phyloP scores from a whole-genome alignment of 2,113 vertebrate species.

The Pelvicachromis taeniatus region DNA sequence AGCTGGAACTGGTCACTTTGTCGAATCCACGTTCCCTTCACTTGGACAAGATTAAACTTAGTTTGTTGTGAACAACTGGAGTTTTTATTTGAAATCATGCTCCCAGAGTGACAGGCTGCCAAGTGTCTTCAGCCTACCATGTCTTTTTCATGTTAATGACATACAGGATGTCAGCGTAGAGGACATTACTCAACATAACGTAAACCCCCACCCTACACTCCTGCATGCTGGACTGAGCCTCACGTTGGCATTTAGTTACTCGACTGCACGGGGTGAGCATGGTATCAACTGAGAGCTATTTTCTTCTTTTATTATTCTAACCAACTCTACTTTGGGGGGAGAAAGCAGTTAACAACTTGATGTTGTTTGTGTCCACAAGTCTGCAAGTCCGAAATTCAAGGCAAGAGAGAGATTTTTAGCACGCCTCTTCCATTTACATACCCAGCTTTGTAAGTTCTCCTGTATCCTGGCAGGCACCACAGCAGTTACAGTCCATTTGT shows the following conservation, averaged over 20 bases:
- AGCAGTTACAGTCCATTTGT: not conserved
- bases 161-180: not conserved
- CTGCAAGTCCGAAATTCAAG: not conserved
- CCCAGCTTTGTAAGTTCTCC: not conserved
- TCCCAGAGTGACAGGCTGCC: not conserved
- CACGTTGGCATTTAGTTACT: not conserved
- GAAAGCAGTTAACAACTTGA: not conserved
- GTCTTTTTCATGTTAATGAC: not conserved
- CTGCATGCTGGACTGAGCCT: not conserved
- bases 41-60: constrained; percentile 30
- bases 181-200: not conserved
- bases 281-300: not conserved
- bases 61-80: not conserved
- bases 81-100: not conserved
- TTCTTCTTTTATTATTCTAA: not conserved
- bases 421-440: not conserved
- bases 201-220: not conserved
- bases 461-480: not conserved
- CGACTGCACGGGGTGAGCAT: not conserved
- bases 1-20: not conserved
- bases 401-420: not conserved
- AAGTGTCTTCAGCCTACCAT: not conserved
- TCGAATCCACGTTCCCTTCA: constrained; percentile 37
- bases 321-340: not conserved
- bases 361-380: not conserved